These are phyloP conservation scores for Pogonomyrmex californicus DNA, from an alignment of 1,140 invertebrate species.

Conservation along the genomic window DNA sequence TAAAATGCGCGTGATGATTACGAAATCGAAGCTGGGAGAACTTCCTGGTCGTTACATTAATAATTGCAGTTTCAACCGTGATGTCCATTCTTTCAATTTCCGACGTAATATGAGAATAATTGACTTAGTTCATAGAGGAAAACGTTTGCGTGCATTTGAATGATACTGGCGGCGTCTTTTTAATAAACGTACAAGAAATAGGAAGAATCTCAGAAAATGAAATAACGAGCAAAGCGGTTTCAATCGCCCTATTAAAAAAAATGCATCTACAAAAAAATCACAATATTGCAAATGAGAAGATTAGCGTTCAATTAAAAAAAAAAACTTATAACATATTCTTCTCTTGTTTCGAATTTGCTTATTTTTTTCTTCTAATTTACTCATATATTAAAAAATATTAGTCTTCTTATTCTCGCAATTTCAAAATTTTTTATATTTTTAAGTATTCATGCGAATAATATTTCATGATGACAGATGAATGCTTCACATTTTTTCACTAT, in stretches of 20 bases:
- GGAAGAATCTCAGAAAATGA: slow-evolving; percentile 10
- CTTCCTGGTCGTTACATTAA: slow-evolving; percentile 58
- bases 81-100: slow-evolving; percentile 71
- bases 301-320: neutral
- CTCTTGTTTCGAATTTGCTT: neutral
- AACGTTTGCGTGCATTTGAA: slow-evolving; percentile 47
- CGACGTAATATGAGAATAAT: slow-evolving; percentile 73
- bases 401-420: neutral
- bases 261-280: neutral
- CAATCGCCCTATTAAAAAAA: neutral
- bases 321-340: no score
- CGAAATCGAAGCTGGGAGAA: slow-evolving; percentile 21
- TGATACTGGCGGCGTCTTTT: neutral
- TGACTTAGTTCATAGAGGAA: slow-evolving; percentile 49
- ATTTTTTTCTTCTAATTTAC: neutral
- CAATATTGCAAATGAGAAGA: neutral
- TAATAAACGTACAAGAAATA: slow-evolving; percentile 10
- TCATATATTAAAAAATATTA: neutral
- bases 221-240: neutral
- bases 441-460: neutral
- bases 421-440: slow-evolving; percentile 6
- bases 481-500: neutral
- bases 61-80: slow-evolving; percentile 25
- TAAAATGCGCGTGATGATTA: neutral
- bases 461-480: neutral